A percentile compares a stretch with the other conserved stretches of the same genome.
These are phyloP conservation scores for Takifugu flavidus DNA, from an alignment of 2,113 vertebrate genomes.

Conservation along the genomic window DNA sequence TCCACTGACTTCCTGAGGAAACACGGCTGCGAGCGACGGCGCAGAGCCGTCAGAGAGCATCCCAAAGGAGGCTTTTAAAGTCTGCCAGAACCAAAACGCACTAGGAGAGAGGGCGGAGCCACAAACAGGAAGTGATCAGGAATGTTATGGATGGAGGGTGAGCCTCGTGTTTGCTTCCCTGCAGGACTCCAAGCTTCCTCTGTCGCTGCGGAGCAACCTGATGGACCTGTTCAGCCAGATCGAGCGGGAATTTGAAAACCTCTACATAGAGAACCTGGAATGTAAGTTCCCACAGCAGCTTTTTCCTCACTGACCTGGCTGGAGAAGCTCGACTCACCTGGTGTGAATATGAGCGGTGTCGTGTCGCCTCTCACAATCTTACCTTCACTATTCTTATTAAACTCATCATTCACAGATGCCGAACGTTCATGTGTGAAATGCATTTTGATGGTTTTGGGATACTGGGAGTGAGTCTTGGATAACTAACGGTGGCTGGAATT, in stretches of 20 bases:
- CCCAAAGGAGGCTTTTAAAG: neutral
- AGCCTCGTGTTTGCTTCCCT: neutral
- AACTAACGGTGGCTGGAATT: too few relatives aligned
- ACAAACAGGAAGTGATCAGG: too few relatives aligned
- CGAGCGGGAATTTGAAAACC: conserved; percentile 96
- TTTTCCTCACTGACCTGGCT: neutral
- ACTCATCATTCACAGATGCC: too few relatives aligned
- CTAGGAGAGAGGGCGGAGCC: neutral
- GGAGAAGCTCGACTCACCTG: neutral
- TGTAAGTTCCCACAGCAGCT: conserved; percentile 74
- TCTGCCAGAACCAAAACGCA: too few relatives aligned
- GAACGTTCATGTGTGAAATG: too few relatives aligned
- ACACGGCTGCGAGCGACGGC: neutral
- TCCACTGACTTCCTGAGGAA: conserved; percentile 12
- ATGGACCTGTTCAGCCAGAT: conserved; percentile 97
- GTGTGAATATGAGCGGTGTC: neutral
- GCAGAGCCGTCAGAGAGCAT: neutral
- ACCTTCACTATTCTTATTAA: too few relatives aligned
- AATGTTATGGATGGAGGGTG: too few relatives aligned
- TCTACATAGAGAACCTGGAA: conserved; percentile 97
- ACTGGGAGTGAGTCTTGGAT: too few relatives aligned
- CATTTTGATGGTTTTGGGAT: too few relatives aligned
- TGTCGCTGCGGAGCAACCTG: conserved; percentile 88
- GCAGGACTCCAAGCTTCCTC: conserved; percentile 94
- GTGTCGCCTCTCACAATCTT: too few relatives aligned